phyloP scores from a whole-genome alignment of 2,888 invertebrate genomes.

The Sminthurides aquaticus region DNA sequence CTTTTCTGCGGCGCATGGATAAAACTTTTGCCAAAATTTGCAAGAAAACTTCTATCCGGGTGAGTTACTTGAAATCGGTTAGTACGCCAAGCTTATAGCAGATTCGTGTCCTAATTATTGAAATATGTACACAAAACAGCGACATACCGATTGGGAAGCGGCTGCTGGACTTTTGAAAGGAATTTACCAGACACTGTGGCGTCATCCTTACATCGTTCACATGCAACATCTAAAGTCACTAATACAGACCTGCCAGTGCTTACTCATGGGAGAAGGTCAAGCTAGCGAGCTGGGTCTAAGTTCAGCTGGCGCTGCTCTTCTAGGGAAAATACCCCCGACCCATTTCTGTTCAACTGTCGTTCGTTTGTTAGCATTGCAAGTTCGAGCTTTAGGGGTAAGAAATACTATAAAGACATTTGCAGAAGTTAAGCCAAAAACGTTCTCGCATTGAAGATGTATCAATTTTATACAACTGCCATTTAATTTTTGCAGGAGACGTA shows the following conservation, averaged over 20 bases:
- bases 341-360: conserved; percentile 96
- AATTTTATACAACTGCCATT: no score
- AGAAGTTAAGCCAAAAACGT: conserved; percentile 41
- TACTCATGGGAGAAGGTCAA: conserved; percentile 69
- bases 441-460: not conserved
- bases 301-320: conserved; percentile 74
- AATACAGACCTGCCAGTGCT: conserved; percentile 72
- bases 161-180: conserved; percentile 89
- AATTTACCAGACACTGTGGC: conserved; percentile 84
- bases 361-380: conserved; percentile 84
- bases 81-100: not conserved
- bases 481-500: conserved; percentile 61
- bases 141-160: conserved; percentile 95
- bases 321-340: conserved; percentile 86
- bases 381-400: conserved; percentile 84
- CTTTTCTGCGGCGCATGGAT: conserved; percentile 83
- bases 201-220: conserved; percentile 92
- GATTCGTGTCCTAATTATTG: no score
- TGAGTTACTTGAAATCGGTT: conserved; percentile 46
- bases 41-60: conserved; percentile 85
- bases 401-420: no score
- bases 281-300: conserved; percentile 55
- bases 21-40: conserved; percentile 96
- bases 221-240: conserved; percentile 83
- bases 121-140: conserved; percentile 49